Percentiles rank a stretch among this genome's conserved stretches.
phyloP scores from a whole-genome alignment of 2,888 invertebrate genomes.

The Actias luna region DNA sequence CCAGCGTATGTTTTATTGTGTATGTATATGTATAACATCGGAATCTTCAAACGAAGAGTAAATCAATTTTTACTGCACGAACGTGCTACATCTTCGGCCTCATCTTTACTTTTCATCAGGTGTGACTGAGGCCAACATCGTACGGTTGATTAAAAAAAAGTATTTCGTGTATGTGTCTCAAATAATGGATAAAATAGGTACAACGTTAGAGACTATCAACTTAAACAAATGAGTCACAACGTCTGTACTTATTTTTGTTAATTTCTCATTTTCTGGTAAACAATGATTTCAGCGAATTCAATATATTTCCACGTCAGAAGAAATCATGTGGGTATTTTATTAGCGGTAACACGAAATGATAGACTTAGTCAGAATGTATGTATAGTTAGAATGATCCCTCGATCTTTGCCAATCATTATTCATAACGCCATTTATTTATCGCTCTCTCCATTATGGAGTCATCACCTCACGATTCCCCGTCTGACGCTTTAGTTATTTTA shows the following conservation, averaged over 20 bases:
- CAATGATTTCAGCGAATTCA: constrained; percentile 34
- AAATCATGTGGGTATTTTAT: constrained; percentile 31
- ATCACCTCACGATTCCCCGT: constrained; percentile 54
- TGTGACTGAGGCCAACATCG: too few species aligned
- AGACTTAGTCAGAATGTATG: constrained; percentile 44
- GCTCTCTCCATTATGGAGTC: constrained; percentile 56
- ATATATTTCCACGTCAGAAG: constrained; percentile 41
- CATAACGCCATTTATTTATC: constrained; percentile 61
- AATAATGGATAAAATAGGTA: too few species aligned
- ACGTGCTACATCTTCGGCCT: too few species aligned
- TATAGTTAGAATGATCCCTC: too few species aligned
- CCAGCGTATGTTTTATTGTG: too few species aligned
- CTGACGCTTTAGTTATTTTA: constrained; percentile 73
- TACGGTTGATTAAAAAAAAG: too few species aligned
- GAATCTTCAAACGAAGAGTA: too few species aligned
- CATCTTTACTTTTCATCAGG: too few species aligned
- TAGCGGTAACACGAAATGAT: constrained; percentile 31
- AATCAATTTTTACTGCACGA: too few species aligned
- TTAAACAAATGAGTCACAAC: not conserved
- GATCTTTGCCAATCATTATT: constrained; percentile 70
- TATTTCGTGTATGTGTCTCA: too few species aligned
- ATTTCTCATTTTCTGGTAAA: constrained; percentile 31
- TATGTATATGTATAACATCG: too few species aligned
- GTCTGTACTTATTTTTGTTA: not conserved
- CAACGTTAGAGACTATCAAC: not conserved